phyloP scores from a whole-genome alignment of 92 coral and sea anemone species.

The Galaxea fascicularis region DNA sequence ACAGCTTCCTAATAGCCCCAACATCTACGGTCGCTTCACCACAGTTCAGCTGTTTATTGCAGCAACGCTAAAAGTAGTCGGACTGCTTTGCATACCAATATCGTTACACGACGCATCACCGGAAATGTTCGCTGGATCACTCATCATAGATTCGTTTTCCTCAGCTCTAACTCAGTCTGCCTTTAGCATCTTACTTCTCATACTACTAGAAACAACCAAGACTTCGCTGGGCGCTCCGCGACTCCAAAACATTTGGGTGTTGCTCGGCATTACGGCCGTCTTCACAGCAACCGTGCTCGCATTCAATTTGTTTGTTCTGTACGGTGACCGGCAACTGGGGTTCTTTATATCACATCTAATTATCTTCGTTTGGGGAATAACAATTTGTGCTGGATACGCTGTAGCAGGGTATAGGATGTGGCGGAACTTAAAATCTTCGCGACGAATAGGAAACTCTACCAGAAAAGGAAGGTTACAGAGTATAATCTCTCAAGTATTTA shows the following conservation, averaged over 20 bases:
- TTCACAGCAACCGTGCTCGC: slow-evolving; percentile 37
- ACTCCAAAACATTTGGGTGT: slow-evolving; percentile 64
- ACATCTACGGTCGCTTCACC: slow-evolving; percentile 34
- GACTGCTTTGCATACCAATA: slow-evolving; percentile 15
- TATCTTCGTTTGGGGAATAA: slow-evolving; percentile 64
- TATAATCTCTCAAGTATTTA: slow-evolving; percentile 24
- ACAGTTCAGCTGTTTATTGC: slow-evolving; percentile 31
- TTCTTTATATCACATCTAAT: slow-evolving; percentile 55
- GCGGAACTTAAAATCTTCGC: slow-evolving; percentile 76
- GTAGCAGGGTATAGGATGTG: slow-evolving; percentile 71
- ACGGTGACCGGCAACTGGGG: slow-evolving; percentile 43
- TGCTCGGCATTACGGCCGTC: slow-evolving; percentile 56
- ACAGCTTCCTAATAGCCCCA: slow-evolving; percentile 5
- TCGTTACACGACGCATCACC: not conserved
- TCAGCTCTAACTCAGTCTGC: slow-evolving; percentile 58
- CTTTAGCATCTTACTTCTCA: slow-evolving; percentile 69
- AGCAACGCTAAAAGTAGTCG: slow-evolving; percentile 18
- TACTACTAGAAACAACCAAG: slow-evolving; percentile 78
- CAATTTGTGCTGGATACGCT: slow-evolving; percentile 70
- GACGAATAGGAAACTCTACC: slow-evolving; percentile 21
- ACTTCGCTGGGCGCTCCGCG: slow-evolving; percentile 66
- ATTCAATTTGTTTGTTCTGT: slow-evolving; percentile 54
- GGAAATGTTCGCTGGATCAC: not conserved
- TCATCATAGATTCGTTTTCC: slow-evolving; percentile 10
- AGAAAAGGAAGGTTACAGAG: slow-evolving; percentile 37